Evolutionary conservation across 30 jellyfish, hydroid and myxozoan genomes (phyloP), one percentile per base, ranked within the genome.

Genomic region (Hydra vulgaris): DNA sequence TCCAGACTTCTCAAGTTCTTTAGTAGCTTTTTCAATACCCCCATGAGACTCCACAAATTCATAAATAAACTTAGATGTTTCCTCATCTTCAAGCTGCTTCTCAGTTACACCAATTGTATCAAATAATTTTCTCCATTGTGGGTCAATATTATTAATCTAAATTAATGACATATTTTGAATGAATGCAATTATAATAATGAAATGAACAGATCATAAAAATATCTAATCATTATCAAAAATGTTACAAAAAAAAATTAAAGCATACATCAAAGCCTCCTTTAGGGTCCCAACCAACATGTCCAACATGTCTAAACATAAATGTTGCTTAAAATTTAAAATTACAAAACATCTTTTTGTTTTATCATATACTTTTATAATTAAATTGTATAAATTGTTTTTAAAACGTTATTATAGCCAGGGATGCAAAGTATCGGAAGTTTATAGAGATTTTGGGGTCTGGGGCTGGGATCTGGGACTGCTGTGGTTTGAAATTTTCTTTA

Each of bases 271-370:
- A 90, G 15, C 97, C 97, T 54, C 97, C 97, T 85, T 86, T 86
- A 23, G 97, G 97, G 79, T 90, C 97, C 97, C 97, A 90, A 54
- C 97, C 97, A 71, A 90, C 97, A 83, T 90, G 97, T 18, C 97
- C 97, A 21, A 90, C 97, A 80, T 90, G 97, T 73, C 97, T 90
- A 73, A 40, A 12, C 5, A 40, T n/a, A n/a, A n/a, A n/a, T n/a
- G n/a, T 40, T 40, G 61, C 12, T 3, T 40, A 3, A 40, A 40
- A 40, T 5, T 3, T 40, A 40, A 3, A 12, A 40, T 40, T 40
- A 40, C 8, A 40, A 40, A 40, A 3, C 61, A 40, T 40, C 61
- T 3, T 40, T 12, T 3, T 40, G n/a, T 12, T 3, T 40, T 12
- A 40, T 40, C 61, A 40, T n/a, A n/a, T n/a, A n/a, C n/a, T n/a